Percentiles rank a stretch among this genome's conserved stretches.
Evolutionary conservation across 2,797 vertebrate species (phyloP).

Genomic region (Mus caroli): DNA sequence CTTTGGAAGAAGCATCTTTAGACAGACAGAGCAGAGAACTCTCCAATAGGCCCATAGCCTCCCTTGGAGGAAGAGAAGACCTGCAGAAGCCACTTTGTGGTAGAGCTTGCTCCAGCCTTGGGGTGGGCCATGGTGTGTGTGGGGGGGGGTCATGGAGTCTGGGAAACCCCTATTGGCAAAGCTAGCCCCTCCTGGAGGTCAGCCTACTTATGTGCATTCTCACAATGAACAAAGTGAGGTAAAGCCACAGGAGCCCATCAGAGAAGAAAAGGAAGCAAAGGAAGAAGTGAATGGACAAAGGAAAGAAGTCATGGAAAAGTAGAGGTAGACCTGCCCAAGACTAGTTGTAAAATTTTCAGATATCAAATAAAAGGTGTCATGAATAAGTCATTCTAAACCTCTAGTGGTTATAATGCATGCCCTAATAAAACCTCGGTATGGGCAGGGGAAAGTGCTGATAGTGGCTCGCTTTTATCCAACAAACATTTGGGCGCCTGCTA

Average conservation of each 20-base stretch:
- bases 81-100: background rate
- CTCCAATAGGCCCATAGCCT: background rate
- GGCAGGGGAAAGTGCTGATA: background rate
- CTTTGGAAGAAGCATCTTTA: constrained; percentile 13
- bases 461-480: background rate
- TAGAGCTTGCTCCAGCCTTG: background rate
- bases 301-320: background rate
- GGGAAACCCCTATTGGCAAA: background rate
- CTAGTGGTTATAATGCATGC: background rate
- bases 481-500: background rate
- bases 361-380: background rate
- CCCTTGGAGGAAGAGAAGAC: background rate
- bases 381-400: background rate
- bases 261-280: constrained; percentile 14
- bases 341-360: constrained; percentile 26
- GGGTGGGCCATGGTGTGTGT: too few species aligned
- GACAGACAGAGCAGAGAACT: background rate
- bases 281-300: background rate
- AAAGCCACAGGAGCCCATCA: background rate
- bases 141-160: background rate
- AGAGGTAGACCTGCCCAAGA: background rate
- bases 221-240: background rate
- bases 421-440: background rate
- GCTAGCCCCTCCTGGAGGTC: background rate
- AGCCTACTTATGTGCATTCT: background rate